These are phyloP conservation scores for Drosophila colorata DNA, from an alignment of 2,888 invertebrate species.

Conservation along the genomic window DNA sequence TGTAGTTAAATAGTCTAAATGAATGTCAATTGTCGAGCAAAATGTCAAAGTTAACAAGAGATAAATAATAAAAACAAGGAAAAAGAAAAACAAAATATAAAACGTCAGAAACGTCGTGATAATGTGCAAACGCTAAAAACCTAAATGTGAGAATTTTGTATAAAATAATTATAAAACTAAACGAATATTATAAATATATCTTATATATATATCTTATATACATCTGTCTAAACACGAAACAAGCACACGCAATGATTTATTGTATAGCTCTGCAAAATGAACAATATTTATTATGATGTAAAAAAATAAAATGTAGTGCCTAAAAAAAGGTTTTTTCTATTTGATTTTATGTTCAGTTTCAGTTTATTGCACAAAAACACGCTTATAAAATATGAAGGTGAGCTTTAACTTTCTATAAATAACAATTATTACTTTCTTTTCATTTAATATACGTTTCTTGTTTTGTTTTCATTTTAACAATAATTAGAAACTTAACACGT, in stretches of 20 bases:
- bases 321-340: slow-evolving; percentile 32
- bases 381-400: slow-evolving; percentile 47
- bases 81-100: slow-evolving; percentile 4
- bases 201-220: slow-evolving; percentile 34
- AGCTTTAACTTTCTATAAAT: slow-evolving; percentile 19
- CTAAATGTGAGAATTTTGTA: slow-evolving; percentile 80
- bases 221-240: slow-evolving; percentile 1
- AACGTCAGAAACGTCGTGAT: slow-evolving; percentile 71
- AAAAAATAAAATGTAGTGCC: slow-evolving; percentile 59
- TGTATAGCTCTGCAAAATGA: slow-evolving; percentile 70
- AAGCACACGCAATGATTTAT: slow-evolving; percentile 46
- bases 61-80: slow-evolving; percentile 20
- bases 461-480: slow-evolving; percentile 29
- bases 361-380: slow-evolving; percentile 47
- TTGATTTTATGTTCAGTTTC: slow-evolving; percentile 16
- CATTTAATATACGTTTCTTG: too few species aligned
- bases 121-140: slow-evolving; percentile 68
- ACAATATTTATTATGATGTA: slow-evolving; percentile 79
- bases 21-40: slow-evolving; percentile 60
- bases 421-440: slow-evolving; percentile 24
- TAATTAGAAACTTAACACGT: slow-evolving; percentile 61
- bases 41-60: slow-evolving; percentile 24
- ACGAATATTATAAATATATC: slow-evolving; percentile 56
- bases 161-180: slow-evolving; percentile 73
- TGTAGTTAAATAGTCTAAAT: slow-evolving; percentile 75